Base-by-base conservation (phyloP, 2,113 vertebrate genomes). In the Synchiropus splendidus region DNA sequence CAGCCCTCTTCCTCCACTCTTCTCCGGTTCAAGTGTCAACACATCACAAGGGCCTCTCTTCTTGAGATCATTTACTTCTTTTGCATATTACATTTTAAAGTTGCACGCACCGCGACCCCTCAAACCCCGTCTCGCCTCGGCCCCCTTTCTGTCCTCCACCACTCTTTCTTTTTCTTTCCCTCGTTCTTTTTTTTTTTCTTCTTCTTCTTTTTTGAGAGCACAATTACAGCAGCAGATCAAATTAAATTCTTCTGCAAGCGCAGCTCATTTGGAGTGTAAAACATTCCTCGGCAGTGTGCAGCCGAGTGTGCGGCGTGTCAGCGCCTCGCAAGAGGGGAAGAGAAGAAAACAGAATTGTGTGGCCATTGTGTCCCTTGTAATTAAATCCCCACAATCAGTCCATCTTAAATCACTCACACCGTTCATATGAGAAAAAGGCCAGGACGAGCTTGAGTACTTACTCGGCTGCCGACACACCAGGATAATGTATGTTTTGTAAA, bases 1-100 rank as follows among this genome's bases (percentile, higher is more conserved):
- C 50, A 27, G 51, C 36, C 47, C 56, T 41, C 47, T 52, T 8
- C 14, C 59, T 51, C 42, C 74, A 61, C 55, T 50, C 83, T 83
- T 84, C 84, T 84, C 86, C 74, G 87, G 88, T 89, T 89, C 89
- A 89, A 92, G 90, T 96, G 94, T 93, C 94, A 96, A 88, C 89
- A 88, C 89, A 91, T 91, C 89, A 89, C 83, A 89, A 88, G 87
- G 85, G 88, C 69, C 70, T 75, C 67, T 77, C 69, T 91, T 89
- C 87, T 87, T 88, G 86, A 88, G 86, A 89, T 92, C 86, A 92
- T 93, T 91, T 89, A 83, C 82, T 89, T 88, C 86, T 80, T 72
- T 67, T 80, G 66, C 83, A 87, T 84, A 78, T 90, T 89, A 88
- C 74, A 79, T 83, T 92, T 74, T 90, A 92, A 92, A 80, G 76